Evolutionary conservation across 2,113 vertebrate species (phyloP).

Genomic region (Alectura lathami): DNA sequence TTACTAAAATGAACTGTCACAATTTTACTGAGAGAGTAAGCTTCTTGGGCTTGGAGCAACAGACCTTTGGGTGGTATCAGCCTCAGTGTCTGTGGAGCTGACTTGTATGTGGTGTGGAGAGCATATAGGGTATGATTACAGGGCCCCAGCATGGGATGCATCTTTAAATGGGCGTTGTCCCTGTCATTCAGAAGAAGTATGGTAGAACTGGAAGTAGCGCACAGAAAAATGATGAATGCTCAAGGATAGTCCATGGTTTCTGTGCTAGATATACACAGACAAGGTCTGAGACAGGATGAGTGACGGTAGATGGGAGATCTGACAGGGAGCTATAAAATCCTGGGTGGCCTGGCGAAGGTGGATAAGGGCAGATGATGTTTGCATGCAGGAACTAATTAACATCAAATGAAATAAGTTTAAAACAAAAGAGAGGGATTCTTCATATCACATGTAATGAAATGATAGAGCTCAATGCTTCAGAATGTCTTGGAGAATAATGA

Average conservation of each 20-base stretch:
- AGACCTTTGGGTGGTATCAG: neutral
- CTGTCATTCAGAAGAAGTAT: neutral
- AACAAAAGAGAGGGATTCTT: neutral
- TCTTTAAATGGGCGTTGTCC: neutral
- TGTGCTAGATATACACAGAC: neutral
- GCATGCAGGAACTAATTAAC: neutral
- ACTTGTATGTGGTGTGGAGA: neutral
- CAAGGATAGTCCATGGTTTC: neutral
- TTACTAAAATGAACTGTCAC: neutral
- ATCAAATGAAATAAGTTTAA: neutral
- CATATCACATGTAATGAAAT: neutral
- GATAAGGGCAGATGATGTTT: neutral
- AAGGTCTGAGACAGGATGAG: neutral
- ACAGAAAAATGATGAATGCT: neutral
- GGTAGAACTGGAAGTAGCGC: neutral
- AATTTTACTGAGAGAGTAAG: neutral
- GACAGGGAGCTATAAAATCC: neutral
- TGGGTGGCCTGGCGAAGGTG: neutral
- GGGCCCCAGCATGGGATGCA: too few relatives aligned
- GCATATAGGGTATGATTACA: neutral
- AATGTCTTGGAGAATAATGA: neutral
- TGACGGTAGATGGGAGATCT: neutral
- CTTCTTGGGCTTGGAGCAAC: neutral
- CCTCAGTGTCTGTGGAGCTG: neutral
- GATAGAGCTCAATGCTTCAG: neutral